Base-by-base conservation (phyloP, 92 coral and sea anemone species). In the Epizoanthus ramosus region DNA sequence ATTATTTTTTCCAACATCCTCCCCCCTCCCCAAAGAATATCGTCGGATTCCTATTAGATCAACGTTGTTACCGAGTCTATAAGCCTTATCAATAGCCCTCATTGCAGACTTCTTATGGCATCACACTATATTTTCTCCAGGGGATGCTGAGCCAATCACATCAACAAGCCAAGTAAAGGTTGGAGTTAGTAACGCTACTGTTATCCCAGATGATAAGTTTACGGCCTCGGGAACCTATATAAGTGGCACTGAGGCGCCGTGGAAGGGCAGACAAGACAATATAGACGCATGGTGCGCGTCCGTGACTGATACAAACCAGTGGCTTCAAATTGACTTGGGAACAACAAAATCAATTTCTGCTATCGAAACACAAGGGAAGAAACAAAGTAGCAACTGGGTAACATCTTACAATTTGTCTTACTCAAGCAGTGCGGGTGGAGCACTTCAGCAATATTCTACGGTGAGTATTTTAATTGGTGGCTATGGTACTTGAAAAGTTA, bases 281-380 rank as follows among this genome's bases (percentile, higher is more conserved):
- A 3, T 4, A 17, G 25, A 43, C 4, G 75, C 75, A 1, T 70
- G 75, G 75, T 70, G 75, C 45, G 75, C 75, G 45, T 24, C 75
- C 24, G 57, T 35, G 53, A 39, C 25, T 19, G 75, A 70, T 58
- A 70, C 52, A 17, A 70, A 70, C 19, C 75, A 70, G 45, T 70
- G 75, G 75, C 75, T 70, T 19, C 75, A 70, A 41, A 70, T 70
- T 37, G 75, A 70, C 3, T 70, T 70, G 23, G 75, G 75, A 70
- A 70, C 12, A 39, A 4, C 5, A 53, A 17, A 6, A 70, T 1
- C 19, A 3, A 70, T 70, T 43, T 70, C 41, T 31, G 7, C 9
- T 17, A 18, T 70, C 23, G 57, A 18, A 43, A 70, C 57, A 41
- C 56, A 43, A 53, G 75, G 75, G 3, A 70, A 70, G 57, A 70